Base-by-base conservation (phyloP, 2,797 vertebrate species). In the Sarcophilus harrisii region DNA sequence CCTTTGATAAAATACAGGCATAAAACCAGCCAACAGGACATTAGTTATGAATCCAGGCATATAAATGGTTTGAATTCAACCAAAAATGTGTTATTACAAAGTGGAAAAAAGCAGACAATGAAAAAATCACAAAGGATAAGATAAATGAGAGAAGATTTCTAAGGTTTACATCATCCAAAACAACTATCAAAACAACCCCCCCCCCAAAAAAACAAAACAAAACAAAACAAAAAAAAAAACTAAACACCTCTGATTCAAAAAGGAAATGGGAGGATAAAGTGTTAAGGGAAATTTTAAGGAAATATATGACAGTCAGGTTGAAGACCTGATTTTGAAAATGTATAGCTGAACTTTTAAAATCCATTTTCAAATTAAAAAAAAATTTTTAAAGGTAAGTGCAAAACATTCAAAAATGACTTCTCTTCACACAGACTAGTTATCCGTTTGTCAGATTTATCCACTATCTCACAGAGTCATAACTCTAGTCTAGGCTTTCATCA, bases 11-110 rank as follows among this genome's bases (percentile, higher is more conserved):
- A 96, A 92, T 57, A 95, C 89, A 91, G 96, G 93, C 96, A 96
- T 90, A 60, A 93, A 92, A 95, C 91, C 60, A 91, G 92, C 93
- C 30, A 96, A 92, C 87, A 96, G 95, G 49, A 96, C 97, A 96
- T 92, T 55, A 92, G 58, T 81, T 95, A 96, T 96, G 96, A 98
- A 97, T 58, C 81, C 73, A n/a, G 2, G 58, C 90, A 95, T 52
- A 90, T 94, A 96, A 97, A 57, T 94, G 92, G 95, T 96, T 97
- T 97, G 90, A 97, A 98, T 96, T 95, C 90, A 62, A 91, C 95
- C 92, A 94, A 93, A 96, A 94, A 66, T 90, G 95, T 32, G 57
- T 32, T 94, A 96, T 94, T 55, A 96, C 91, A 97, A 96, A 95
- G 90, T 29, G 58, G 93, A 96, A 95, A 95, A 93, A 93, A 49